Percentiles rank a stretch among this genome's conserved stretches.
Evolutionary conservation across 2,113 vertebrate species (phyloP).

Genomic region (Glaucidium brasilianum): DNA sequence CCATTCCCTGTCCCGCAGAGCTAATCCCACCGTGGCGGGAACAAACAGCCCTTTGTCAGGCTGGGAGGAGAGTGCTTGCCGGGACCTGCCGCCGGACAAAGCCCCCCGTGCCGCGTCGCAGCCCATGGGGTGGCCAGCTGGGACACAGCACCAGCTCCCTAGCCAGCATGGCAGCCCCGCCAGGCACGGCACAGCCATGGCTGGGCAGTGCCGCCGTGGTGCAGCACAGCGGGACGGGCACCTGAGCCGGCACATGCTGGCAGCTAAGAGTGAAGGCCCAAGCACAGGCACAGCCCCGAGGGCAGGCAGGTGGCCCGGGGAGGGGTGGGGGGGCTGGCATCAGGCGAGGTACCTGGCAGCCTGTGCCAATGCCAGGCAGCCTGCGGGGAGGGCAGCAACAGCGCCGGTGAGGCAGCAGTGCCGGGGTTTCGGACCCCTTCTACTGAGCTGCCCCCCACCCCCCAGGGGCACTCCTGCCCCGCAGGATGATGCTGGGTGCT

Average conservation of each 20-base stretch:
- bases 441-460: rapidly evolving
- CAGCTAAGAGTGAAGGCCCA: neutral
- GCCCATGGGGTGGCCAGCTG: rapidly evolving
- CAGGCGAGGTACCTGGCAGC: neutral
- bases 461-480: rapidly evolving
- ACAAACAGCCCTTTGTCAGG: slow-evolving; percentile 47
- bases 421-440: neutral
- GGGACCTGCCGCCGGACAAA: neutral
- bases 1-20: neutral
- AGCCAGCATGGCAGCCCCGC: rapidly evolving
- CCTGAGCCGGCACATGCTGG: rapidly evolving
- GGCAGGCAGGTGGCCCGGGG: neutral
- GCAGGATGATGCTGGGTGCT: neutral
- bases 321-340: neutral
- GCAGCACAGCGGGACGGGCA: rapidly evolving
- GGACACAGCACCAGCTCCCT: neutral
- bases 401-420: rapidly evolving
- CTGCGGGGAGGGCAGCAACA: rapidly evolving
- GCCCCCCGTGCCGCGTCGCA: neutral
- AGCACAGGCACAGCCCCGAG: neutral
- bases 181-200: neutral
- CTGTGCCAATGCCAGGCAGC: neutral
- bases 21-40: slow-evolving; percentile 16
- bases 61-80: neutral
- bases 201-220: rapidly evolving